Evolutionary conservation across 2,888 invertebrate genomes (phyloP).

Genomic region (Cantharis rufa): DNA sequence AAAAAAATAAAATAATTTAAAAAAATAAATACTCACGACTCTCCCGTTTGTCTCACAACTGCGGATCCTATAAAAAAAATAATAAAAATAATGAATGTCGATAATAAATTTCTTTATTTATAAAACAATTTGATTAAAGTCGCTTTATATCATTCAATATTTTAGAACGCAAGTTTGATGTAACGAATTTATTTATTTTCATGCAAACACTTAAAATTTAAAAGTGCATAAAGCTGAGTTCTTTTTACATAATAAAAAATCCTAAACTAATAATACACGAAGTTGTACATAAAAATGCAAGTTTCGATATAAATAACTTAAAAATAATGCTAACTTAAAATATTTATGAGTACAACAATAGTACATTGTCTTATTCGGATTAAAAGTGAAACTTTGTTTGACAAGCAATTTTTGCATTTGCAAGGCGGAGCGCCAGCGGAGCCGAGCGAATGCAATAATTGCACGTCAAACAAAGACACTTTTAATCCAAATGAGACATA

Average conservation of each 20-base stretch:
- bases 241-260: background rate
- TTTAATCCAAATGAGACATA: too few relatives aligned
- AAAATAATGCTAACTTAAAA: background rate
- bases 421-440: too few relatives aligned
- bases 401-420: too few relatives aligned
- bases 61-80: background rate
- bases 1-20: background rate
- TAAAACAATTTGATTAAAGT: conserved; percentile 53
- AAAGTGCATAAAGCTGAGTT: conserved; percentile 9
- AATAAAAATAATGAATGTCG: background rate
- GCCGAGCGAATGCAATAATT: too few relatives aligned
- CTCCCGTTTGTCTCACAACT: conserved; percentile 35
- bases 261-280: background rate
- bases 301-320: background rate
- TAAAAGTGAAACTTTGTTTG: too few relatives aligned
- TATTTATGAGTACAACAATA: conserved; percentile 3
- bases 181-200: conserved; percentile 16
- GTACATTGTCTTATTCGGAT: too few relatives aligned
- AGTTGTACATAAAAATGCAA: background rate
- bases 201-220: conserved; percentile 18
- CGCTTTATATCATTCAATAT: conserved; percentile 49
- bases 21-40: conserved; percentile 49
- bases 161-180: conserved; percentile 45
- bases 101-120: conserved; percentile 48
- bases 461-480: too few relatives aligned